Evolutionary conservation across 2,113 vertebrate genomes (phyloP).

Genomic region (Carlito syrichta): DNA sequence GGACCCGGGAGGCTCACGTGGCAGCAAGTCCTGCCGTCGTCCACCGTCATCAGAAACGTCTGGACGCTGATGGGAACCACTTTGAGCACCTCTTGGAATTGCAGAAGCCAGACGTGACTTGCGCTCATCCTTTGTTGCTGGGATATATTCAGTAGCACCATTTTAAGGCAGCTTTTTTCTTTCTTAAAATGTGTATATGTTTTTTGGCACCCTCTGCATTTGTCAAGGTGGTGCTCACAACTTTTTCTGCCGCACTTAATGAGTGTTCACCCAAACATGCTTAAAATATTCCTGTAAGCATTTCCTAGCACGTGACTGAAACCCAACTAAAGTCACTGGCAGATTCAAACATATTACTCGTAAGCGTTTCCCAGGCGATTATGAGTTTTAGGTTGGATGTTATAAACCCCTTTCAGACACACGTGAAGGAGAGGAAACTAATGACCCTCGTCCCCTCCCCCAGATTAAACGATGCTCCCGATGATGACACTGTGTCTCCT

Average conservation of each 20-base stretch:
- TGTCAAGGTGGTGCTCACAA: neutral
- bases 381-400: neutral
- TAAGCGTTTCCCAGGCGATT: neutral
- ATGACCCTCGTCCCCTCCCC: neutral
- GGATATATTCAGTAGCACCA: no score
- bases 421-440: neutral
- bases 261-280: neutral
- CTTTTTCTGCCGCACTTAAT: neutral
- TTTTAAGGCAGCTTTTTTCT: neutral
- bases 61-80: no score
- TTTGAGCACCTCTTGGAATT: no score
- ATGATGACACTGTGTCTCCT: no score
- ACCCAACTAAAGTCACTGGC: neutral
- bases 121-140: no score
- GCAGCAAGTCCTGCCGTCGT: no score
- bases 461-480: neutral
- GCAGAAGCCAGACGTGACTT: no score
- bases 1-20: no score
- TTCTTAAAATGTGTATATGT: neutral
- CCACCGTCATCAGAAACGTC: no score
- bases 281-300: neutral
- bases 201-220: no score
- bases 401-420: neutral
- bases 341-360: neutral
- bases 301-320: neutral